These are phyloP conservation scores for Oikopleura vanhoeffeni DNA, from an alignment of 23 tunicate genomes.

Conservation along the genomic window DNA sequence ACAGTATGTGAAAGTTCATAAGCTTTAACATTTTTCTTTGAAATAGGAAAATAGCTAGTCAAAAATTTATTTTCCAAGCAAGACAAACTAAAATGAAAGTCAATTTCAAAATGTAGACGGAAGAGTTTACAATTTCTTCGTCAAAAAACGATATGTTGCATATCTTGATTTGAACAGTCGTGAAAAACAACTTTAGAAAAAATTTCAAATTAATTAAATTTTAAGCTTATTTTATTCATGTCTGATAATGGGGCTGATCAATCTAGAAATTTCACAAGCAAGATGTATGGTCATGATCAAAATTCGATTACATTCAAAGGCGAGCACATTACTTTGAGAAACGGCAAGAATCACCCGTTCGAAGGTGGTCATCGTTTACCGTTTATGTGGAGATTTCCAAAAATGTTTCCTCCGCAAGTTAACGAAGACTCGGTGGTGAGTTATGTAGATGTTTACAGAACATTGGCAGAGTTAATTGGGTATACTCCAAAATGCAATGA, in stretches of 20 bases:
- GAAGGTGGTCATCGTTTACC: constrained; percentile 15
- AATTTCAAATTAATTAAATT: no score
- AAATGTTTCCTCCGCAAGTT: neutral
- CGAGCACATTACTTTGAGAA: neutral
- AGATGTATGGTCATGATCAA: neutral
- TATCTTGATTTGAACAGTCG: no score
- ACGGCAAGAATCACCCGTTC: neutral
- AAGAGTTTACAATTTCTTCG: no score
- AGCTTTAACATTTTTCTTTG: no score
- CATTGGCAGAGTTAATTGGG: neutral
- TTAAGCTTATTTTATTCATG: neutral
- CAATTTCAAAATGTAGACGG: no score
- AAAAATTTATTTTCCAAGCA: no score
- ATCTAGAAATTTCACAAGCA: neutral
- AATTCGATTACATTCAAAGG: neutral
- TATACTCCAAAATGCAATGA: neutral
- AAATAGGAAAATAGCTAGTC: no score
- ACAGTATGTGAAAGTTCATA: no score
- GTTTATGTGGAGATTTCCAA: constrained; percentile 2
- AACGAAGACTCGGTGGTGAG: neutral
- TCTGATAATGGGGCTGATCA: constrained; percentile 6
- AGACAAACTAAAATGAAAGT: no score
- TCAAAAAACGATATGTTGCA: no score
- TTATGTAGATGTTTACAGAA: neutral
- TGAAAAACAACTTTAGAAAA: no score